Evolutionary conservation across 1,140 invertebrate genomes (phyloP).

Genomic region (Intoshia linei): DNA sequence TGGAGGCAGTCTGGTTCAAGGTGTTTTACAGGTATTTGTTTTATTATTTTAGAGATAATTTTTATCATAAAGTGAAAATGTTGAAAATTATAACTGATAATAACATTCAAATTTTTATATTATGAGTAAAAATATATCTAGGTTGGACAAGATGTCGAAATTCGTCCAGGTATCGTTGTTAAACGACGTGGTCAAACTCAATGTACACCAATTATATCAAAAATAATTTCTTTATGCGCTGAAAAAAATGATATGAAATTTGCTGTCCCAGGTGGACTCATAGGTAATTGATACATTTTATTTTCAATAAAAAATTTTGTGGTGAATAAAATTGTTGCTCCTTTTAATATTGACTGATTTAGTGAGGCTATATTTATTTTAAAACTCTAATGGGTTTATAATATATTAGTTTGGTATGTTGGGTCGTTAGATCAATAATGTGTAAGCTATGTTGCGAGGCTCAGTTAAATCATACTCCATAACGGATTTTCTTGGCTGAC

Average conservation of each 20-base stretch:
- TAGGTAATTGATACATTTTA: constrained; percentile 29
- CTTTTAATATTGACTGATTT: no score
- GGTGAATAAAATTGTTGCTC: no score
- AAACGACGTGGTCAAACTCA: constrained; percentile 74
- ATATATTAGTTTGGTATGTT: no score
- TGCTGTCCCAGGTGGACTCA: constrained; percentile 84
- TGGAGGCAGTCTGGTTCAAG: constrained; percentile 74
- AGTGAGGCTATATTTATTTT: no score
- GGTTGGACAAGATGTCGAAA: constrained; percentile 52
- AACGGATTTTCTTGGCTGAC: no score
- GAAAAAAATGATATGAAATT: constrained; percentile 94
- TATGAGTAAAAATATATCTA: constrained; percentile 9
- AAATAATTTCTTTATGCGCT: constrained; percentile 81
- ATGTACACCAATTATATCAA: constrained; percentile 72
- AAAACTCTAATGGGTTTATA: no score
- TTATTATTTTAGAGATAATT: background rate
- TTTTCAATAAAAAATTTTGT: background rate
- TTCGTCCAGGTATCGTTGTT: constrained; percentile 64
- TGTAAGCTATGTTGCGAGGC: no score
- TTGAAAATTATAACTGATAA: background rate
- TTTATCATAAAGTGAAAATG: background rate
- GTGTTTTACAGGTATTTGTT: constrained; percentile 44
- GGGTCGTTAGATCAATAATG: no score
- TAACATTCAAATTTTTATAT: background rate
- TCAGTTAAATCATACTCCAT: no score